phyloP scores from a whole-genome alignment of 1,140 invertebrate genomes.

The Brachionus rubens region DNA sequence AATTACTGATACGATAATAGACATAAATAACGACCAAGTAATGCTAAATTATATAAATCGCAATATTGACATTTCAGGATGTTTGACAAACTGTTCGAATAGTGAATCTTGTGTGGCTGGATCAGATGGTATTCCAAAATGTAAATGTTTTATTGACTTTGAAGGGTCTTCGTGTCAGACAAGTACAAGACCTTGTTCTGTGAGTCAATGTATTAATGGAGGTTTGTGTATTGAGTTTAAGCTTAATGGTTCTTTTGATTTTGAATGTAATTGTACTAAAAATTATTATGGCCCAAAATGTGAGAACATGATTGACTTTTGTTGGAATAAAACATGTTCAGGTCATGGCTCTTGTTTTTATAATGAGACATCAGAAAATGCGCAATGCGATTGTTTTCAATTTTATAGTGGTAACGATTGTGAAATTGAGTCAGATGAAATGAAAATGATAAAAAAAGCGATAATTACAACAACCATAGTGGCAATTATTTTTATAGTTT shows the following conservation, averaged over 20 bases:
- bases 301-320: not conserved
- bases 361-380: not conserved
- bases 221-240: not conserved
- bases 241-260: not conserved
- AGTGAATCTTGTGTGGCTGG: not conserved
- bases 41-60: not conserved
- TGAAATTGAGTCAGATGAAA: slow-evolving; percentile 15
- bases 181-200: not conserved
- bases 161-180: not conserved
- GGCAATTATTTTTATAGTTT: not conserved
- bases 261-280: too few species aligned
- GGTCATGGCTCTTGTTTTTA: not conserved
- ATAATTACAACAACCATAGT: not conserved
- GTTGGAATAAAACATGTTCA: slow-evolving; percentile 9
- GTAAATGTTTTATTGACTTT: slow-evolving; percentile 1
- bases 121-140: not conserved
- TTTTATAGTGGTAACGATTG: not conserved
- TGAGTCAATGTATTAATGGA: not conserved
- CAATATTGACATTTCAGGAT: not conserved
- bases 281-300: not conserved
- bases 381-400: not conserved
- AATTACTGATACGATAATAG: too few species aligned
- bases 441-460: not conserved
- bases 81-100: slow-evolving; percentile 9
- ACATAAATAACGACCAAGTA: not conserved